Percentiles rank a stretch among this genome's conserved stretches.
Evolutionary conservation across 2,113 vertebrate genomes (phyloP).

Genomic region (Sander lucioperca): DNA sequence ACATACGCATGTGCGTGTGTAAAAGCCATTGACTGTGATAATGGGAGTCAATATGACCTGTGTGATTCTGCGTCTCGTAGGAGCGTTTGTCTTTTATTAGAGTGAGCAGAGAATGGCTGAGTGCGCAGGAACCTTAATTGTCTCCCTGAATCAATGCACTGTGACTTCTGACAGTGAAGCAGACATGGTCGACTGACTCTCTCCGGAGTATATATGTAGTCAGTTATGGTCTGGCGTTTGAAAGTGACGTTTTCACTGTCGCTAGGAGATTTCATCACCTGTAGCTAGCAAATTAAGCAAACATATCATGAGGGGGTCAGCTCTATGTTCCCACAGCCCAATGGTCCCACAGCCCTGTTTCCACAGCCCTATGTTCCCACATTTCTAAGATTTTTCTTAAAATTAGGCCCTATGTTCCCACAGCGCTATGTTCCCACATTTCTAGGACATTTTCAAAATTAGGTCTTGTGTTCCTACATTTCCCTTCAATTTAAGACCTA

Average conservation of each 20-base stretch:
- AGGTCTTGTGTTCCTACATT: too few relatives aligned
- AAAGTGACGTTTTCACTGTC: slow-evolving; percentile 5
- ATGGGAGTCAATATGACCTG: slow-evolving; percentile 60
- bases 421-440: too few relatives aligned
- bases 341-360: too few relatives aligned
- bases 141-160: slow-evolving; percentile 69
- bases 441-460: too few relatives aligned
- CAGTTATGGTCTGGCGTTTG: slow-evolving; percentile 45
- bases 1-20: not conserved
- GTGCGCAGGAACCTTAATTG: slow-evolving; percentile 76
- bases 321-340: too few relatives aligned
- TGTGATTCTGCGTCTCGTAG: slow-evolving; percentile 51
- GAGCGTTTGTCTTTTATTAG: slow-evolving; percentile 76
- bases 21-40: slow-evolving; percentile 58
- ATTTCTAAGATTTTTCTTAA: too few relatives aligned
- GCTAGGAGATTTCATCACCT: too few relatives aligned
- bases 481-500: too few relatives aligned
- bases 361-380: too few relatives aligned
- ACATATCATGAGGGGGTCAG: not conserved
- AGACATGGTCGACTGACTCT: slow-evolving; percentile 67
- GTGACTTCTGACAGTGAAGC: slow-evolving; percentile 70
- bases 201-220: slow-evolving; percentile 58
- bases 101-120: slow-evolving; percentile 62
- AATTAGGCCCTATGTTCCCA: too few relatives aligned
- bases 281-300: not conserved